phyloP scores from a whole-genome alignment of 2,888 invertebrate species.

The Heliconius erato region DNA sequence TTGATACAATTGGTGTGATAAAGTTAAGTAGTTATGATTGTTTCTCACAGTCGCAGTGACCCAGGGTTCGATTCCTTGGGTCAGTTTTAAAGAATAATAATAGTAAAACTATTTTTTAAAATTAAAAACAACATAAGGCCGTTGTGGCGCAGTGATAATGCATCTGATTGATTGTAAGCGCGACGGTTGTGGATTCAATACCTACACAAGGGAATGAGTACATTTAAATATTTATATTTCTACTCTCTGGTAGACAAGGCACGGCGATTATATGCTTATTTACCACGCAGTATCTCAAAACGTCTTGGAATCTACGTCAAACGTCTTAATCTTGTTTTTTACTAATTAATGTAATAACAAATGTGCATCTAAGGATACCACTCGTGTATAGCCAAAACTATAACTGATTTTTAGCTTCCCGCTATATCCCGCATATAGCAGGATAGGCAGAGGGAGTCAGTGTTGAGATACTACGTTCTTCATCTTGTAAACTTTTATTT shows the following conservation, averaged over 20 bases:
- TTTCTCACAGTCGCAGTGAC: background rate
- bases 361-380: too few relatives aligned
- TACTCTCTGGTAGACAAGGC: background rate
- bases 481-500: background rate
- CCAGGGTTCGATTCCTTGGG: conserved; percentile 1
- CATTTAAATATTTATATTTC: too few relatives aligned
- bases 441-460: too few relatives aligned
- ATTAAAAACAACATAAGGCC: background rate
- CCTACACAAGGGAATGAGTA: too few relatives aligned
- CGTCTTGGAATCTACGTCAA: too few relatives aligned
- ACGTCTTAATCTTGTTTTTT: too few relatives aligned
- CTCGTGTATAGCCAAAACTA: too few relatives aligned
- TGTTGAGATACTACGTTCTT: too few relatives aligned
- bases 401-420: background rate
- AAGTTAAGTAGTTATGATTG: conserved; percentile 13
- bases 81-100: background rate
- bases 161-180: background rate
- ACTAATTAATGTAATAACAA: too few relatives aligned
- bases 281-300: background rate
- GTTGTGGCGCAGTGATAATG: background rate
- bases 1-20: conserved; percentile 37
- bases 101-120: background rate
- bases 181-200: background rate
- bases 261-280: background rate
- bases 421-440: background rate